Conservation (phyloP, 2,888 invertebrate genomes). For the Furcula furcula region DNA sequence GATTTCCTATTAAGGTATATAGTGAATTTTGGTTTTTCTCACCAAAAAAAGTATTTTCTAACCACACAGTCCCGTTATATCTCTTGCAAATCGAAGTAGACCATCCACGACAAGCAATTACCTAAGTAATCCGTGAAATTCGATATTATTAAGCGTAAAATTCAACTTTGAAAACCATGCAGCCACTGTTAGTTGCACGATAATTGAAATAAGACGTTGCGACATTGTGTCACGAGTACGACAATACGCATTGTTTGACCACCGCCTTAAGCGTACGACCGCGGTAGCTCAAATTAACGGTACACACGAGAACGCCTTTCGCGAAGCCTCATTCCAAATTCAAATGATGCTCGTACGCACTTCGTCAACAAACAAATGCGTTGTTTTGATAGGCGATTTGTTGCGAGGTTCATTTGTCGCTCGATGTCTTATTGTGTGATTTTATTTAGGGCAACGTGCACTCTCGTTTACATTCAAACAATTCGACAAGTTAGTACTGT, state of each 20-base stretch:
- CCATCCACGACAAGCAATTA: too few relatives aligned
- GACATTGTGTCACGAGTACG: neutral
- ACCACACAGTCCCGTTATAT: too few relatives aligned
- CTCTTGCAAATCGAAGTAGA: too few relatives aligned
- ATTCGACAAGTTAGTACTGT: too few relatives aligned
- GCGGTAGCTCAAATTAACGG: constrained; percentile 68
- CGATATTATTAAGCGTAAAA: too few relatives aligned
- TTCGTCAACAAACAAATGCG: constrained; percentile 49
- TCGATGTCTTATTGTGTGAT: constrained; percentile 6
- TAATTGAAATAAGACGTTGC: neutral
- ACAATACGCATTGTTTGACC: constrained; percentile 26
- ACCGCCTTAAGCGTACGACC: constrained; percentile 46
- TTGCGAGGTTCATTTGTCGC: constrained; percentile 2
- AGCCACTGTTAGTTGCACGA: neutral
- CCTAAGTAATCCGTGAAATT: too few relatives aligned
- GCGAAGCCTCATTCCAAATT: constrained; percentile 63
- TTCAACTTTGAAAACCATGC: neutral
- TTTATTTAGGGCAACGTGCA: constrained; percentile 15
- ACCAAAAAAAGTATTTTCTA: too few relatives aligned
- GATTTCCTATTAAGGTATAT: too few relatives aligned
- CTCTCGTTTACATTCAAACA: too few relatives aligned
- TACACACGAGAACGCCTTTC: constrained; percentile 56
- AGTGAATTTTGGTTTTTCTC: too few relatives aligned
- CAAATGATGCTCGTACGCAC: constrained; percentile 57
- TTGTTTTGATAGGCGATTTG: constrained; percentile 21